A percentile compares a stretch with the other conserved stretches of the same genome.
Conservation (phyloP, 2,888 invertebrate species). For the Habroteleia sp. region DNA sequence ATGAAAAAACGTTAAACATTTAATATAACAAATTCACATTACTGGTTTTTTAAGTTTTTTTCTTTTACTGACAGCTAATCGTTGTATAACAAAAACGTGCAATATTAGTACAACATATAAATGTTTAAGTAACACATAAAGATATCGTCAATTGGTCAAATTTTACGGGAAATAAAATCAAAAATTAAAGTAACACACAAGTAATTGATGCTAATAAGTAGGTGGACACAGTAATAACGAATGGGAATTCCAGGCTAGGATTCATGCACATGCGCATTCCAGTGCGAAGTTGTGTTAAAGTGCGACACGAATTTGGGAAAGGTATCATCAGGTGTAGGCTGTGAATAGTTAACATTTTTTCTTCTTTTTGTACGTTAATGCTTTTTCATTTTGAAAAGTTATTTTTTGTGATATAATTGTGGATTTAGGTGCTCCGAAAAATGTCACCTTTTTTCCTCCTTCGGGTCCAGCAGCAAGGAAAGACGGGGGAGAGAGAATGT, state of each 20-base stretch:
- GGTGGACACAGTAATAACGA: constrained; percentile 59
- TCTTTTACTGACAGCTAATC: constrained; percentile 20
- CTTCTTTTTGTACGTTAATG: constrained; percentile 42
- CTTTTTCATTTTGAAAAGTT: constrained; percentile 61
- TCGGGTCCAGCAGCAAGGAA: constrained; percentile 81
- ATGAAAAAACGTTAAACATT: no score
- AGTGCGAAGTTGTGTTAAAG: constrained; percentile 74
- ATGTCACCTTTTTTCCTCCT: constrained; percentile 86
- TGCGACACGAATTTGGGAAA: constrained; percentile 72
- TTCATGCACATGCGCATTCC: constrained; percentile 80
- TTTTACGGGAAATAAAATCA: constrained; percentile 44
- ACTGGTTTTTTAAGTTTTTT: no score
- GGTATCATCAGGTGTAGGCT: constrained; percentile 72
- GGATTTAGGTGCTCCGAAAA: constrained; percentile 82
- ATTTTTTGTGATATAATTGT: constrained; percentile 77
- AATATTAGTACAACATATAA: constrained; percentile 72
- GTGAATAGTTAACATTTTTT: constrained; percentile 72
- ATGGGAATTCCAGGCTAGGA: constrained; percentile 70
- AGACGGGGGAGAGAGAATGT: constrained; percentile 80
- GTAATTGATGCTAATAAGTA: constrained; percentile 30
- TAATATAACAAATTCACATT: no score
- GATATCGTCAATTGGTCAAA: constrained; percentile 64
- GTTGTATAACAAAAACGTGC: constrained; percentile 72
- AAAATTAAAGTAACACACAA: constrained; percentile 23
- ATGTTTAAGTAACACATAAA: constrained; percentile 67